Percentiles rank a stretch among this genome's conserved stretches.
These are phyloP conservation scores for Dolichotis patagonum DNA, from an alignment of 2,113 vertebrate genomes.

Conservation along the genomic window DNA sequence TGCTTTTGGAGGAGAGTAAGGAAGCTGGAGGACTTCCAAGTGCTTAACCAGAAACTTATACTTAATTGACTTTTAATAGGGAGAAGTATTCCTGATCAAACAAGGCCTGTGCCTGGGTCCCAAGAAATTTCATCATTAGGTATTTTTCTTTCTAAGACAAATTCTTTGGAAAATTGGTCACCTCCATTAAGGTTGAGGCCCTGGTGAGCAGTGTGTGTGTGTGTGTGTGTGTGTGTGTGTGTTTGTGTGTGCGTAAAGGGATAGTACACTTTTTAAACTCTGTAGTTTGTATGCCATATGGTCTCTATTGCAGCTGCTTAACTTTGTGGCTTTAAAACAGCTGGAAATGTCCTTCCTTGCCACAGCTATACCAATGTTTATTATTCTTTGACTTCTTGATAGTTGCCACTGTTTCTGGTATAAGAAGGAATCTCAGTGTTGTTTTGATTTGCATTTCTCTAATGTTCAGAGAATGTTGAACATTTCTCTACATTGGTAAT, in stretches of 20 bases:
- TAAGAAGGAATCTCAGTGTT: not conserved
- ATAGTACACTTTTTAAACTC: not conserved
- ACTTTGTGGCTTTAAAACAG: not conserved
- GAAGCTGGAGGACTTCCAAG: slow-evolving; percentile 65
- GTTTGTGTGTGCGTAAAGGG: not conserved
- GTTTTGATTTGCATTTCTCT: not conserved
- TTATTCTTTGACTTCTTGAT: not conserved
- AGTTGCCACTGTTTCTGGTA: not conserved
- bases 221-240: not conserved
- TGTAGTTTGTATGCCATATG: not conserved
- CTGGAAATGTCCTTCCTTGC: not conserved
- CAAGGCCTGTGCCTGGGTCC: not conserved
- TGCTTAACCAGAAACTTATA: slow-evolving; percentile 39
- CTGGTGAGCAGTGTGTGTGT: not conserved
- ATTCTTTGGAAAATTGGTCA: not conserved
- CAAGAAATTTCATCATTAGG: not conserved
- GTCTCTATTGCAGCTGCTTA: not conserved
- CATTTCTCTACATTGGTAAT: not conserved
- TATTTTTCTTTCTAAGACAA: not conserved
- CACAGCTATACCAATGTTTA: not conserved
- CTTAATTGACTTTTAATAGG: slow-evolving; percentile 14
- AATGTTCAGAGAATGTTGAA: not conserved
- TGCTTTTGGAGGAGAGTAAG: slow-evolving; percentile 56
- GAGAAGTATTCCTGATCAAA: not conserved
- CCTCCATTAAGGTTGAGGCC: not conserved